Percentiles rank a stretch among this genome's conserved stretches.
Evolutionary conservation across 2,888 invertebrate genomes (phyloP).

Genomic region (Chaitophorus viminalis): DNA sequence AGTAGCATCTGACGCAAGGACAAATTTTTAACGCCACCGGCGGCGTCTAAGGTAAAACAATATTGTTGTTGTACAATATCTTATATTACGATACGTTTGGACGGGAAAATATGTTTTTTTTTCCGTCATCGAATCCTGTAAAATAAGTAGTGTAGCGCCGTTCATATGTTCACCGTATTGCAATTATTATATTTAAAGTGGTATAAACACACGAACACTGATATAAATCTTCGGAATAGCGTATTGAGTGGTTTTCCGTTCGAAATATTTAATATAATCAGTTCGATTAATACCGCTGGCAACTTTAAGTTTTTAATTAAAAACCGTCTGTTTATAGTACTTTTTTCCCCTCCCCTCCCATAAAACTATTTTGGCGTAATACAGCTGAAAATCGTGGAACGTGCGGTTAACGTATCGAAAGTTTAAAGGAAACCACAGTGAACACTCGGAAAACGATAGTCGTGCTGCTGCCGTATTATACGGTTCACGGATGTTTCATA

Average conservation of each 20-base stretch:
- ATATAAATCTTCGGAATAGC: not conserved
- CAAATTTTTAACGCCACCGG: no score
- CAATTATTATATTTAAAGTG: not conserved
- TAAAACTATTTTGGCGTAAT: not conserved
- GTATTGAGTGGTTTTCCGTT: no score
- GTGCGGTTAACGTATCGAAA: slow-evolving; percentile 1
- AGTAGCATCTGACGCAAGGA: no score
- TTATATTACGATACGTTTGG: no score
- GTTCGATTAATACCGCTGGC: not conserved
- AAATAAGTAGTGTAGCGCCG: no score
- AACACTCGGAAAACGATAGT: not conserved
- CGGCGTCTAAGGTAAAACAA: no score
- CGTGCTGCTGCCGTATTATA: no score
- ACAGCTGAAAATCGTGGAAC: not conserved
- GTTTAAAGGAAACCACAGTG: not conserved
- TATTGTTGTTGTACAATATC: no score
- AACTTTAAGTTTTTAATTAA: slow-evolving; percentile 35
- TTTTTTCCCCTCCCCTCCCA: not conserved
- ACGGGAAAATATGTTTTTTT: no score
- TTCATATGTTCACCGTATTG: no score
- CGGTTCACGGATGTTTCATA: no score
- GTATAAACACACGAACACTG: not conserved
- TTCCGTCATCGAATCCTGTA: no score
- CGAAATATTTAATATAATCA: not conserved
- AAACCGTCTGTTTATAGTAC: not conserved